Percentiles rank a stretch among this genome's conserved stretches.
phyloP scores from a whole-genome alignment of 1,140 invertebrate genomes.

The Drosophila nigrodunni region DNA sequence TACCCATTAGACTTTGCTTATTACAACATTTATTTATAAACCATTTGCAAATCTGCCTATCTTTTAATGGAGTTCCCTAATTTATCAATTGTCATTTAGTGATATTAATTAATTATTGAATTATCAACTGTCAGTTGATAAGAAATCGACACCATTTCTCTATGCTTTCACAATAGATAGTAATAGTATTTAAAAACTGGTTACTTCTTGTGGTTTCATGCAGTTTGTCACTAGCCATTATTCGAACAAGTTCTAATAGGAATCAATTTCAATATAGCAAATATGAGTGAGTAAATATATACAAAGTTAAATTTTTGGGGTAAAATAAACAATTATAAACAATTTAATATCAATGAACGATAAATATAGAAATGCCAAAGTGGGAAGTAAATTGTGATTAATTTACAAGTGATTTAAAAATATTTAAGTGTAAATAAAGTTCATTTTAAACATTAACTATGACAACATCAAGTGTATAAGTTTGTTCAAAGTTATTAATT shows the following conservation, averaged over 20 bases:
- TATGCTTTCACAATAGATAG: conserved; percentile 29
- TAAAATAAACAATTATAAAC: background rate
- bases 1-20: background rate
- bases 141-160: conserved; percentile 46
- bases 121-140: conserved; percentile 40
- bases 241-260: background rate
- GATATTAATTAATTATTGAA: conserved; percentile 17
- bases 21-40: conserved; percentile 31
- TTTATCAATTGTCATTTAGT: conserved; percentile 51
- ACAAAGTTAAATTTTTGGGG: background rate
- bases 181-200: conserved; percentile 44
- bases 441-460: too few species aligned
- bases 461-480: too few species aligned
- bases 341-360: background rate
- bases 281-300: conserved; percentile 44
- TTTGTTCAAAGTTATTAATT: too few species aligned
- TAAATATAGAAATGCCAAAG: background rate
- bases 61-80: conserved; percentile 17
- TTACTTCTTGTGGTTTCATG: background rate
- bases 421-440: too few species aligned
- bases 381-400: too few species aligned
- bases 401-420: too few species aligned
- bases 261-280: conserved; percentile 2
- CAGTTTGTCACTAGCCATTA: conserved; percentile 40
- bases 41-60: conserved; percentile 18